phyloP scores from a whole-genome alignment of 2,113 vertebrate species.

The Dinomys branickii region DNA sequence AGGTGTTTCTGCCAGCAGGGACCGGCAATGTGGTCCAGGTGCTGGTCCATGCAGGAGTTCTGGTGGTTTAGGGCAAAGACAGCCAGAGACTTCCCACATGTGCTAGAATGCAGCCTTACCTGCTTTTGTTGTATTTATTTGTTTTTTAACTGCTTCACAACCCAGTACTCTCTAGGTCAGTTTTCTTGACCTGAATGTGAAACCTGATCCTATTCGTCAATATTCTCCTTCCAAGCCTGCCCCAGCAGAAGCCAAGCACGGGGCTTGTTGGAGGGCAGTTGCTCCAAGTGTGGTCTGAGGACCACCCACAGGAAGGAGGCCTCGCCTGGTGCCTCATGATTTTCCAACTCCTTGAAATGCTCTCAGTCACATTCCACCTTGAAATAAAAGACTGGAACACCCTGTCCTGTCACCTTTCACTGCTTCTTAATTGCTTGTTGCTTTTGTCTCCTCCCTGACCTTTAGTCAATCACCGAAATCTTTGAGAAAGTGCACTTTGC shows the following conservation, averaged over 20 bases:
- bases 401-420: background rate
- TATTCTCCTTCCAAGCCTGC: background rate
- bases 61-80: background rate
- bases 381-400: background rate
- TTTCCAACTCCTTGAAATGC: background rate
- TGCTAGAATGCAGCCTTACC: background rate
- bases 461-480: background rate
- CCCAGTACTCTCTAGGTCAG: background rate
- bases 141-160: background rate
- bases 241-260: background rate
- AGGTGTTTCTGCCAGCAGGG: background rate
- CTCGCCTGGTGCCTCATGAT: background rate
- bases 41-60: background rate
- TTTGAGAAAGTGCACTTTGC: background rate
- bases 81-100: background rate
- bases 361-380: background rate
- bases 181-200: background rate
- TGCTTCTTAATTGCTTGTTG: background rate
- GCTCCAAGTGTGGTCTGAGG: slow-evolving; percentile 46
- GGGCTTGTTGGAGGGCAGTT: background rate
- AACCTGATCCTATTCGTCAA: slow-evolving; percentile 29
- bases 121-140: background rate
- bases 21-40: fast-evolving
- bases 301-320: background rate
- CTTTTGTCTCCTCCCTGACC: background rate